Percentiles rank a stretch among this genome's conserved stretches.
phyloP scores from a whole-genome alignment of 2,113 vertebrate genomes.

The Loxodonta africana region DNA sequence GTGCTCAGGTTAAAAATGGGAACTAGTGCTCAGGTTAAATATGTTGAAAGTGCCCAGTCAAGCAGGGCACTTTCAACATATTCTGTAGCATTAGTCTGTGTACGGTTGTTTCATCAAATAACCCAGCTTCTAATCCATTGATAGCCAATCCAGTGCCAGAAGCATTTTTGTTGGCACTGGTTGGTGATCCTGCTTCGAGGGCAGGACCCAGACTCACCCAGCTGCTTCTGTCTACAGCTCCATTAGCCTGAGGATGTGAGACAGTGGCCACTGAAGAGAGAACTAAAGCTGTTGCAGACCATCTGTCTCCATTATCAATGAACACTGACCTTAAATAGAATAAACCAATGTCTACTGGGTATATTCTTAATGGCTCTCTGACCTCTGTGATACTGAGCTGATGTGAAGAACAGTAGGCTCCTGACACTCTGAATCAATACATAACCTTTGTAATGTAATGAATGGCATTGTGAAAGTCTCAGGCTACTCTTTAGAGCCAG shows the following conservation, averaged over 20 bases:
- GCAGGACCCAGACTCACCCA: neutral
- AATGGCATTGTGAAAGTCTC: neutral
- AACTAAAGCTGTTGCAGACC: neutral
- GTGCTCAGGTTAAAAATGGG: no score
- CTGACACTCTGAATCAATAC: neutral
- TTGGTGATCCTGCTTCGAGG: neutral
- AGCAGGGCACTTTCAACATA: neutral
- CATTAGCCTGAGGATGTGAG: neutral
- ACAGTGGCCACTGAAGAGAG: neutral
- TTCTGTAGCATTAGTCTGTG: neutral
- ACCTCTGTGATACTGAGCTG: slow-evolving; percentile 16
- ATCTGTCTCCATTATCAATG: slow-evolving; percentile 27
- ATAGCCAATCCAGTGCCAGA: neutral
- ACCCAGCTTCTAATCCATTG: neutral
- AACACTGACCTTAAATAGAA: slow-evolving; percentile 34
- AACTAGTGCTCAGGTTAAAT: neutral
- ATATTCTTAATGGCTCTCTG: slow-evolving; percentile 43
- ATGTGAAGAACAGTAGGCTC: neutral
- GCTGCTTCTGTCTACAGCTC: neutral
- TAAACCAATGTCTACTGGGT: neutral
- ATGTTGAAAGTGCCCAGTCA: neutral
- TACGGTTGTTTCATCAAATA: neutral
- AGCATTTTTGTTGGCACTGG: neutral
- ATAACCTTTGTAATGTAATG: neutral
- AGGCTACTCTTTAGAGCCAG: neutral